Base-by-base conservation (phyloP, 2,797 vertebrate species). In the Centropyge bicolor region DNA sequence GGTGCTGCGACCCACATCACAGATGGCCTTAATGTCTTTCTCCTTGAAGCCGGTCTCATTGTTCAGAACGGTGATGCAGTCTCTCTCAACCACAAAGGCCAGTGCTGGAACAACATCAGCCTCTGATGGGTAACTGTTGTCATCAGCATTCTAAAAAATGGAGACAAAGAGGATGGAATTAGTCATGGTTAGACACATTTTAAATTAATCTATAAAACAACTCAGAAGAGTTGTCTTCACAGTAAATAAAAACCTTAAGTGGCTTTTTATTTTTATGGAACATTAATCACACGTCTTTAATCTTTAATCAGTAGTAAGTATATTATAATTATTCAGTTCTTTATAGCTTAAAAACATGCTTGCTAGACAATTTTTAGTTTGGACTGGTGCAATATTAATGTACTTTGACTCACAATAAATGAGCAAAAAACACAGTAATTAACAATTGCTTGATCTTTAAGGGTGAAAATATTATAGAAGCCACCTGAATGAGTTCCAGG, bases 401-500 rank as follows among this genome's bases (percentile, higher is more conserved):
- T 17, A 17, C 41, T 19, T 9, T 61, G 8, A 43, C 6, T 38
- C 4, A 31, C 27, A 31, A 31, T 31, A 27, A 27, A 43, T 61
- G 4, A 24, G 17, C 38, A 62, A 41, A 22, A 61, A 24, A 14
- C 3, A 40, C 12, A 43, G 20, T 60, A 31, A 31, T 31, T 31
- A 31, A 31, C 27, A 31, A 31, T 24, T 10, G 9, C 20, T 56
- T 31, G n/a, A 65, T 51, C 16, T 68, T 66, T 57, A 4, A n/a
- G 20, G n/a, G 38, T 31, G 14, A 62, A 52, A 66, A 16, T 19
- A 55, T 35, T n/a, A 19, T 5, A 48, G 8, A 14, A 60, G 24
- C 14, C 31, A 96, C 95, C 95, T 96, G 96, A 79, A 96, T 96
- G 83, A 96, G 95, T 80, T 96, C 96, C 88, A 96, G 88, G 38